Evolutionary conservation across 2,888 invertebrate species (phyloP).

Genomic region (Lissonota sp.): DNA sequence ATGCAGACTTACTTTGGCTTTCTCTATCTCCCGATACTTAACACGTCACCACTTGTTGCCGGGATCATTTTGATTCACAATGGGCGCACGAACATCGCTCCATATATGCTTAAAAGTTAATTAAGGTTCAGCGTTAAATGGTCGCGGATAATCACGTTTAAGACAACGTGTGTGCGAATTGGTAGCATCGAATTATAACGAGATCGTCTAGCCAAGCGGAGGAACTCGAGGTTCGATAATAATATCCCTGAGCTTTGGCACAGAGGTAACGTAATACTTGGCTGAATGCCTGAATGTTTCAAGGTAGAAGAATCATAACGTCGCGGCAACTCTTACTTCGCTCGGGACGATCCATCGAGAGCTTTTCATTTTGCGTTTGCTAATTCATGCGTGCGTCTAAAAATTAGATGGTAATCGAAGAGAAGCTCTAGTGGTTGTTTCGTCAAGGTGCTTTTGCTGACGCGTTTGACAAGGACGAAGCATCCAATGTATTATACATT

Average conservation of each 20-base stretch:
- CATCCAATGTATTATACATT: too few species aligned
- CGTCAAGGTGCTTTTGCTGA: background rate
- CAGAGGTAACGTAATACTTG: slow-evolving; percentile 39
- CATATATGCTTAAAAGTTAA: slow-evolving; percentile 18
- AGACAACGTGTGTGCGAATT: background rate
- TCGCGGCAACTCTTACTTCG: slow-evolving; percentile 4
- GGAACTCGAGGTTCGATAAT: slow-evolving; percentile 18
- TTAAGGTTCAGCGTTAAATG: slow-evolving; percentile 18
- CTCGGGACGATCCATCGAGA: too few species aligned
- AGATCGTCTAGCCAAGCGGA: slow-evolving; percentile 10
- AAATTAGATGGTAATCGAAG: background rate
- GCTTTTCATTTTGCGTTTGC: background rate
- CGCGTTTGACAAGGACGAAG: too few species aligned
- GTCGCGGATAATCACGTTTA: slow-evolving; percentile 15
- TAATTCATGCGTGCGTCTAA: background rate
- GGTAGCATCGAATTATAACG: slow-evolving; percentile 11
- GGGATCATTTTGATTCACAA: slow-evolving; percentile 16
- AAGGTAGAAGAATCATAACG: slow-evolving; percentile 29
- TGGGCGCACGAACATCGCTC: slow-evolving; percentile 10
- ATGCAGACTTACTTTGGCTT: too few species aligned
- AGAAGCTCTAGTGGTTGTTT: background rate
- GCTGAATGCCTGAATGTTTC: slow-evolving; percentile 23
- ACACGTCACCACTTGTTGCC: background rate
- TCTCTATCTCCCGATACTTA: too few species aligned
- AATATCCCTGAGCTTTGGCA: slow-evolving; percentile 22